Evolutionary conservation across 2,113 vertebrate genomes (phyloP).

Genomic region (Cairina moschata): DNA sequence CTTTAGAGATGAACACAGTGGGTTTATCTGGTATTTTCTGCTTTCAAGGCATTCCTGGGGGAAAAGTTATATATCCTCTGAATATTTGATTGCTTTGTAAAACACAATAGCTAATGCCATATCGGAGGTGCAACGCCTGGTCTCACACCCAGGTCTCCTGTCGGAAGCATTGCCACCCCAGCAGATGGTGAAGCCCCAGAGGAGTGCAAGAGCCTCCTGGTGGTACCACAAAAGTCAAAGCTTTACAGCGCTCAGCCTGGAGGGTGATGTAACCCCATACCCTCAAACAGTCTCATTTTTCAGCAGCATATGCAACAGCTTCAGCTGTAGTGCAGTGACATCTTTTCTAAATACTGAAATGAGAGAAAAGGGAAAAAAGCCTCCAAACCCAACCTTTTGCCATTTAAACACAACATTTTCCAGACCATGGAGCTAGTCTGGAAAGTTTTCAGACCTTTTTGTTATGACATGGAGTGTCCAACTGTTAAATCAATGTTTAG

Average conservation of each 20-base stretch:
- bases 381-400: conserved; percentile 11
- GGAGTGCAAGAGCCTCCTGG: not conserved
- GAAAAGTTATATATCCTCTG: not conserved
- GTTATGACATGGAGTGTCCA: conserved; percentile 70
- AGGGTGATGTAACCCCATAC: not conserved
- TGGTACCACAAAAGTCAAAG: not conserved
- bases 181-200: not conserved
- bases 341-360: conserved; percentile 32
- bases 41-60: not conserved
- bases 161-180: not conserved
- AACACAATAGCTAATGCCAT: rapidly evolving
- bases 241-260: not conserved
- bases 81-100: not conserved
- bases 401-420: conserved; percentile 17
- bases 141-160: not conserved
- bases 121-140: rapidly evolving
- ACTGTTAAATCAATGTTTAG: conserved; percentile 75
- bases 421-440: conserved; percentile 47
- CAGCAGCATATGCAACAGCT: not conserved
- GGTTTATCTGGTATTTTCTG: not conserved
- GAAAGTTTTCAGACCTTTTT: conserved; percentile 64
- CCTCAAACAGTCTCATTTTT: not conserved
- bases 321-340: not conserved
- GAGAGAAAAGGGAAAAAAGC: not conserved
- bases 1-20: not conserved